Conservation (phyloP, 2,888 invertebrate species). For the Hirtodrosophila trivittata region DNA sequence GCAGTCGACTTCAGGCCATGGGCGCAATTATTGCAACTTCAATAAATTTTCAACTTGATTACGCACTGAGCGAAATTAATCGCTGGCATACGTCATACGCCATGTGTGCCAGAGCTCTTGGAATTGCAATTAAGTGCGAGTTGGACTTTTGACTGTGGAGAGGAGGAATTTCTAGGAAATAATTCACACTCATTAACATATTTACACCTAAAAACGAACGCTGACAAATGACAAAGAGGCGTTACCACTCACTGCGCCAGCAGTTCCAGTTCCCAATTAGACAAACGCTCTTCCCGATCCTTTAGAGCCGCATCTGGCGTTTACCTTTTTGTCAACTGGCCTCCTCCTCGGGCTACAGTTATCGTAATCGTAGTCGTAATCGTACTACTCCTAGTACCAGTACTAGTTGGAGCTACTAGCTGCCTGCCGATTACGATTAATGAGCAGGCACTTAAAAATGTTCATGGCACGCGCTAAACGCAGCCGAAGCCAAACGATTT, state of each 20-base stretch:
- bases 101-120: conserved; percentile 38
- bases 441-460: conserved; percentile 79
- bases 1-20: conserved; percentile 34
- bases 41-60: conserved; percentile 76
- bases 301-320: neutral
- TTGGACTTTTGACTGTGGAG: conserved; percentile 29
- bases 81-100: conserved; percentile 67
- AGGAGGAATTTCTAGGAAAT: conserved; percentile 66
- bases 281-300: conserved; percentile 47
- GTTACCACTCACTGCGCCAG: conserved; percentile 37
- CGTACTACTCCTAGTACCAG: too few species aligned
- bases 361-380: conserved; percentile 24
- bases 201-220: conserved; percentile 74
- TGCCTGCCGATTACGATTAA: conserved; percentile 81
- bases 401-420: conserved; percentile 1
- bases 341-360: conserved; percentile 40
- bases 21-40: conserved; percentile 77
- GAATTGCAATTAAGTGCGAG: conserved; percentile 71
- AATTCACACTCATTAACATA: conserved; percentile 76
- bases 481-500: conserved; percentile 40
- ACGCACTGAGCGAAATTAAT: conserved; percentile 75
- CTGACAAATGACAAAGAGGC: conserved; percentile 73
- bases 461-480: conserved; percentile 73
- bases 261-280: conserved; percentile 71
- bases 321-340: conserved; percentile 51